Percentiles rank a stretch among this genome's conserved stretches.
phyloP scores from a whole-genome alignment of 2,888 invertebrate genomes.

The Pristionchus exspectatus region DNA sequence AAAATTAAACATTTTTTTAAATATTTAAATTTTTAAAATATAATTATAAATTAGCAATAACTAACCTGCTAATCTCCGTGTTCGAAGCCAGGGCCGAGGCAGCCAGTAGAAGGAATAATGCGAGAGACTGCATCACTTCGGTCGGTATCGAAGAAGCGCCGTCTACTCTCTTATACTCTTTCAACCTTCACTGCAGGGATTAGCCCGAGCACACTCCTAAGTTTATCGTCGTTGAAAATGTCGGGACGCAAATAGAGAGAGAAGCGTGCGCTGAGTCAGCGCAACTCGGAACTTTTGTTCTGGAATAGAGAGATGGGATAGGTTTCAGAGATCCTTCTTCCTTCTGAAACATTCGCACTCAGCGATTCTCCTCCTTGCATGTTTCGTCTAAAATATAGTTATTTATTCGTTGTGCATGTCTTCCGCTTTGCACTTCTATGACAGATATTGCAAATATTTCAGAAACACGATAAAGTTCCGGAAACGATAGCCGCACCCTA shows the following conservation, averaged over 20 bases:
- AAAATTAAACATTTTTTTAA: not conserved
- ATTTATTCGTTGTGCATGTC: no score
- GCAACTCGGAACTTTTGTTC: not conserved
- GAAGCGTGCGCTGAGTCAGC: not conserved
- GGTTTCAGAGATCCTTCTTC: not conserved
- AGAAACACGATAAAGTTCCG: no score
- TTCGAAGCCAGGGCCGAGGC: not conserved
- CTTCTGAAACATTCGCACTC: not conserved
- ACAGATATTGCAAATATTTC: no score
- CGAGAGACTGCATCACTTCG: not conserved
- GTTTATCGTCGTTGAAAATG: slow-evolving; percentile 40
- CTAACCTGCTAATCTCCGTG: not conserved
- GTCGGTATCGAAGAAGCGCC: not conserved
- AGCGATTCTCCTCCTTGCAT: no score
- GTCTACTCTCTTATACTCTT: slow-evolving; percentile 17
- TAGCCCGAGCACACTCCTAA: slow-evolving; percentile 40
- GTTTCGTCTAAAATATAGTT: no score
- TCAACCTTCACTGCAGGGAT: not conserved
- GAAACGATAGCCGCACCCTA: not conserved
- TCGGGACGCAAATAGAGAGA: slow-evolving; percentile 16
- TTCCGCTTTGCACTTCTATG: no score
- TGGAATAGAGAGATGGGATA: not conserved
- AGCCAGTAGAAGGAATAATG: not conserved
- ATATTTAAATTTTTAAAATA: no score
- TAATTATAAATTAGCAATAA: no score